Conservation (phyloP, 2,797 vertebrate species). For the Rhinophrynus dorsalis region DNA sequence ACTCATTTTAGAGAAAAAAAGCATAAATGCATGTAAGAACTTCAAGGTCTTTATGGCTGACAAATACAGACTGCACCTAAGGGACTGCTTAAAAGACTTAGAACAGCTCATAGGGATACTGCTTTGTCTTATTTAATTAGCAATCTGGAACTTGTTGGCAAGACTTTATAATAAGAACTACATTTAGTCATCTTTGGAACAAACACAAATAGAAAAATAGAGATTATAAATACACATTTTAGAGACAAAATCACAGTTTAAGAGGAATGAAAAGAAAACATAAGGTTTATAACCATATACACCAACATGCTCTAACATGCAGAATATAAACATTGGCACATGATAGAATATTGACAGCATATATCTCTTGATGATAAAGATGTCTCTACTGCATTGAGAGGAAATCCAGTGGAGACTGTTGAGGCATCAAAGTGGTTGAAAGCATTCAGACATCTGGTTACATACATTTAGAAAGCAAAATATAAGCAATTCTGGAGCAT, state of each 20-base stretch:
- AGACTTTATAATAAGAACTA: conserved; percentile 1
- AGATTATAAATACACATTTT: not conserved
- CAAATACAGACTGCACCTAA: not conserved
- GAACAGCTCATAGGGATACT: not conserved
- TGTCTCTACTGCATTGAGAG: too few species aligned
- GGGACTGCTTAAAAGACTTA: not conserved
- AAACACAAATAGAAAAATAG: not conserved
- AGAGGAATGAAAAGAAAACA: conserved; percentile 16
- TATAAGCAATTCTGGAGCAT: too few species aligned
- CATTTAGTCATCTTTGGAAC: conserved; percentile 14
- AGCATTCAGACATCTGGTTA: too few species aligned
- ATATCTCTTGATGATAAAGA: too few species aligned
- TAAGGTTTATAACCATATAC: conserved; percentile 5
- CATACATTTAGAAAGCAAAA: too few species aligned
- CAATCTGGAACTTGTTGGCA: conserved; percentile 15
- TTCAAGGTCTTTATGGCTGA: too few species aligned
- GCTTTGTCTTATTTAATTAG: not conserved
- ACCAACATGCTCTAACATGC: not conserved
- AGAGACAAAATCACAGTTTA: conserved; percentile 13
- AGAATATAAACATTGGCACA: not conserved
- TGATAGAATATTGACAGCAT: too few species aligned
- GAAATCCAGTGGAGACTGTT: too few species aligned
- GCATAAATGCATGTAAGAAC: not conserved
- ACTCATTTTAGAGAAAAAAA: not conserved
- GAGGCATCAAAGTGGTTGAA: too few species aligned